Evolutionary conservation across 2,797 vertebrate genomes (phyloP).

Genomic region (Fringilla coelebs): DNA sequence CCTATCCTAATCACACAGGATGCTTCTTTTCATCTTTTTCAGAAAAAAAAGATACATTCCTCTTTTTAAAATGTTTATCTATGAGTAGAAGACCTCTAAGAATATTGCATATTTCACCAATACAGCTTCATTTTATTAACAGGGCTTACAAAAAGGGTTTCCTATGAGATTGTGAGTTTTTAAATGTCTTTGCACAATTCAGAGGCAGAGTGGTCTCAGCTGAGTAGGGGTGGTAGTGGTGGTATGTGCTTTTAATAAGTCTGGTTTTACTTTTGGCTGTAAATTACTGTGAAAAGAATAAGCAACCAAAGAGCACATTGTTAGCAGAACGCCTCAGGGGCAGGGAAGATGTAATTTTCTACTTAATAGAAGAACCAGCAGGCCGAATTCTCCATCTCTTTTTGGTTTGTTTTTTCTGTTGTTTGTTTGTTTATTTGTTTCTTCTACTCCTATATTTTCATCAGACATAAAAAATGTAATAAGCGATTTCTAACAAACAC

Average conservation of each 20-base stretch:
- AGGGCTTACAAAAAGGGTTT: not conserved
- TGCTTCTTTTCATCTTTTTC: not conserved
- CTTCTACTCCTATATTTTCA: not conserved
- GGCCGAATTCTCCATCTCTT: not conserved
- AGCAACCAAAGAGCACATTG: not conserved
- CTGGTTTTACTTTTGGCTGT: constrained; percentile 8
- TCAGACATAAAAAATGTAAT: not conserved
- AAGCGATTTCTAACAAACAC: not conserved
- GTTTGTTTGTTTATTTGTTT: not conserved
- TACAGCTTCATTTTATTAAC: not conserved
- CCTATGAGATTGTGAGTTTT: not conserved
- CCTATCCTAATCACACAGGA: not conserved
- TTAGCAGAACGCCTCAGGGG: not conserved
- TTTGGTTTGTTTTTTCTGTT: not conserved
- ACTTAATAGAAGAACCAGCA: not conserved
- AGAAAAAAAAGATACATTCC: not conserved
- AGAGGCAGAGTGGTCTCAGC: not conserved
- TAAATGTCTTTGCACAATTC: not conserved
- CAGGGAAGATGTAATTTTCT: constrained; percentile 13
- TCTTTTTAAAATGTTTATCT: not conserved
- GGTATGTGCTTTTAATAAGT: not conserved
- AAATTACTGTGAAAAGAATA: constrained; percentile 14
- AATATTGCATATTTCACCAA: not conserved
- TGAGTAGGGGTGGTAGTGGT: not conserved
- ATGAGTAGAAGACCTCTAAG: not conserved